These are phyloP conservation scores for Zaprionus gabonicus DNA, from an alignment of 1,140 invertebrate genomes.

Conservation along the genomic window DNA sequence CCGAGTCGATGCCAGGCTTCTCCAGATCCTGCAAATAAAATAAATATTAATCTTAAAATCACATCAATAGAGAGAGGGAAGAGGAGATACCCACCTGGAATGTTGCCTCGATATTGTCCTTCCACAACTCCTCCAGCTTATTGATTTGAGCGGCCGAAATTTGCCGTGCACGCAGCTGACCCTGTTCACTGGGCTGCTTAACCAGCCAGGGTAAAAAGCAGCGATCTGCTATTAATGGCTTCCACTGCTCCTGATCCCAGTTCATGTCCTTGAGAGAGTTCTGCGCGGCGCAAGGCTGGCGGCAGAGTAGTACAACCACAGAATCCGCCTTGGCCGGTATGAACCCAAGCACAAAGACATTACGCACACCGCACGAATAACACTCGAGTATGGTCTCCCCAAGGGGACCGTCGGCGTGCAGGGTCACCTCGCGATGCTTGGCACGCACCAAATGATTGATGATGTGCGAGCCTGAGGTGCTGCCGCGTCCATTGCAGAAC, in stretches of 20 bases:
- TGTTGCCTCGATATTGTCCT: slow-evolving; percentile 98
- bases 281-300: slow-evolving; percentile 98
- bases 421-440: slow-evolving; percentile 99
- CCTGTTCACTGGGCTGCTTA: slow-evolving; percentile 97
- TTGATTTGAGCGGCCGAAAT: slow-evolving; percentile 98
- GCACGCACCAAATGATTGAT: slow-evolving; percentile 99
- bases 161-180: slow-evolving; percentile 97
- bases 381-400: slow-evolving; percentile 99
- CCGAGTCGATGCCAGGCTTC: slow-evolving; percentile 98
- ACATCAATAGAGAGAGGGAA: too few species aligned
- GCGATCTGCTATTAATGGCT: slow-evolving; percentile 97
- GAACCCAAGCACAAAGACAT: slow-evolving; percentile 99
- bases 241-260: slow-evolving; percentile 99
- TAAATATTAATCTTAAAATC: not conserved
- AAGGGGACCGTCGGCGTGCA: slow-evolving; percentile 98
- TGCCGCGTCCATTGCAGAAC: slow-evolving; percentile 99
- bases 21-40: slow-evolving; percentile 90
- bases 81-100: slow-evolving; percentile 87
- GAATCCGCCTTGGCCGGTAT: slow-evolving; percentile 99
- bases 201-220: slow-evolving; percentile 98
- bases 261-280: slow-evolving; percentile 99
- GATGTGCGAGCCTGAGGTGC: slow-evolving; percentile 99
- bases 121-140: slow-evolving; percentile 99
- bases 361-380: slow-evolving; percentile 98
- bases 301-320: slow-evolving; percentile 98